Base-by-base conservation (phyloP, 2,888 invertebrate genomes). In the Byasa hedistus region DNA sequence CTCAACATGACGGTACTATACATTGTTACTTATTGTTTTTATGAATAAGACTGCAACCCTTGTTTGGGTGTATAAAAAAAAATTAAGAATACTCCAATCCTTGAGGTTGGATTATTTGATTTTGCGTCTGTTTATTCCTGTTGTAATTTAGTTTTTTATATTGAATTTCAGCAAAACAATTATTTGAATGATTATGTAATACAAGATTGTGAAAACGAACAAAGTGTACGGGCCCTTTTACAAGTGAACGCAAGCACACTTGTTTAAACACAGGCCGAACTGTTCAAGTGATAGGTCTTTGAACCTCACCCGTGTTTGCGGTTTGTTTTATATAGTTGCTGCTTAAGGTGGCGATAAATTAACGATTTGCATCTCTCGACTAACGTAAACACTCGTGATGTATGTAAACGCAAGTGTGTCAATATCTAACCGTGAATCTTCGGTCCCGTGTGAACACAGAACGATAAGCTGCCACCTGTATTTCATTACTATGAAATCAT, bases 281-380 rank as follows among this genome's bases (percentile, higher is more conserved):
- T 80, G 83, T 81, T 81, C 82, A 77, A 84, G 81, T 83, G 85
- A 85, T 89, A 86, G 90, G 90, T 89, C 89, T 89, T 89, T 91
- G 90, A 91, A 87, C 91, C 80, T 75, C 77, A 69, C 70, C 76
- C 75, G 74, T 89, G 86, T 89, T 89, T 89, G 89, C 86, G 83
- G 85, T 87, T 84, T 82, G 84, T 84, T 87, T 88, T 85, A 90
- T 87, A 89, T 86, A 85, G 85, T 85, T 80, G 81, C 85, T 83
- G 79, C 85, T 85, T 82, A 84, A 87, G 85, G 85, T 86, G 87
- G 87, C 82, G 86, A 89, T 89, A 87, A 88, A 90, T 89, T 89
- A 89, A 85, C 87, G 86, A 90, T 90, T 89, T 86, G 86, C 89
- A 88, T 88, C 84, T 86, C 80, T 81, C 80, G 73, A 79, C 75